Base-by-base conservation (phyloP, 2,888 invertebrate genomes). In the Drosophila birchii region DNA sequence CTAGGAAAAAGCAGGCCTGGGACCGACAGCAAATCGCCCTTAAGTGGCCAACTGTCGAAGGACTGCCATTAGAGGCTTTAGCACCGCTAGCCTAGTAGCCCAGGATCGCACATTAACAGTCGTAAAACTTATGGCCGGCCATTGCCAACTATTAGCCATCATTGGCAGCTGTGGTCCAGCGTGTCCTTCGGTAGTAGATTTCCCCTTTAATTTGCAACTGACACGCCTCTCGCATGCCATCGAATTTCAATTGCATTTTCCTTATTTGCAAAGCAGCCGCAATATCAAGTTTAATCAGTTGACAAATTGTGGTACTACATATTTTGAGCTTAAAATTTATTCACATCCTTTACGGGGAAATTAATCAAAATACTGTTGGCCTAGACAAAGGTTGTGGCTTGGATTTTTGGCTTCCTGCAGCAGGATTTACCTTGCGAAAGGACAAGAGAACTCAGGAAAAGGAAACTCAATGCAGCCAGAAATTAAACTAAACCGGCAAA, bases 161-260 rank as follows among this genome's bases (percentile, higher is more conserved):
- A 81, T 77, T 78, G 86, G 76, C 86, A 86, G 86, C 84, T 81
- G 86, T 59, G 63, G 43, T 11, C 18, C 18, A 14, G 20, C 9
- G 23, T 23, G 29, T 43, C 44, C 56, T 43, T 53, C 23, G 51
- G 20, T 14, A 34, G 34, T 11, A 16, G 23, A 55, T 16, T 60
- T 14, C 12, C n/a, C n/a, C 32, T 32, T 54, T 32, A 60, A 39
- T 60, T 60, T 32, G n/a, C 54, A 16, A 12, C 20, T 8, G 39
- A 29, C 39, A 55, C 54, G 54, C 54, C 39, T 29, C 26, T 38
- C 12, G n/a, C 23, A 7, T n/a, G 8, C 26, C 55, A 26, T 26
- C n/a, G 18, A 55, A 55, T 26, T 55, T 26, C 55, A 38, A 38
- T 32, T 58, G 36, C 34, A 58, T 49, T 26, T 49, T 26, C 34